A percentile compares a stretch with the other conserved stretches of the same genome.
phyloP scores from a whole-genome alignment of 2,797 vertebrate species.

The Pteropus rufus region DNA sequence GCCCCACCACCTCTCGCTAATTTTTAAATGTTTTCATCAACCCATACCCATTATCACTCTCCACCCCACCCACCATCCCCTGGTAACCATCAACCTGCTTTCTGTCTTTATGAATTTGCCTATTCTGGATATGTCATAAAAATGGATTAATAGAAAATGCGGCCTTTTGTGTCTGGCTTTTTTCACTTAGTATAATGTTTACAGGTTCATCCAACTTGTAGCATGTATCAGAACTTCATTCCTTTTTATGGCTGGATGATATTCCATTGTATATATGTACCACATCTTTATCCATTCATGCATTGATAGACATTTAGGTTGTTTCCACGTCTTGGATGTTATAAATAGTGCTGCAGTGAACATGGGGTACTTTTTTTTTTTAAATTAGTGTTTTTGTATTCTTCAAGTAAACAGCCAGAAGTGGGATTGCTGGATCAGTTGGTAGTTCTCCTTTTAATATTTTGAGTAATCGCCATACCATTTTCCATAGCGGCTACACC shows the following conservation, averaged over 20 bases:
- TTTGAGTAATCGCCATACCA: neutral
- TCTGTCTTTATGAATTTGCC: neutral
- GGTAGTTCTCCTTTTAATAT: neutral
- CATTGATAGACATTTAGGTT: neutral
- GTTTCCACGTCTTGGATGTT: neutral
- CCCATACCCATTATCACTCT: neutral
- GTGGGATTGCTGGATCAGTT: neutral
- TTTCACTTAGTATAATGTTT: conserved; percentile 2
- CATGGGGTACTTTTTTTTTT: neutral
- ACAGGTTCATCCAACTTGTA: neutral
- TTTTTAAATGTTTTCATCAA: neutral
- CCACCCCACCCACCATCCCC: neutral
- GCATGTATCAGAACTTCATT: neutral
- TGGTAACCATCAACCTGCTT: neutral
- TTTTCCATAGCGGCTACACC: neutral
- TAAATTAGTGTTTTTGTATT: neutral
- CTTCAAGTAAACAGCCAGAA: neutral
- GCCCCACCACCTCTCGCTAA: neutral
- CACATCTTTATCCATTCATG: neutral
- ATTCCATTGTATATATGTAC: neutral
- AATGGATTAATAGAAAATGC: neutral
- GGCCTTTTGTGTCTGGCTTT: neutral
- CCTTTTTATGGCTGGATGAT: neutral
- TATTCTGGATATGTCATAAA: neutral
- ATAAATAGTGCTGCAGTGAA: neutral